Conservation (phyloP, 2,113 vertebrate genomes). For the Melanerpes aurifrons region DNA sequence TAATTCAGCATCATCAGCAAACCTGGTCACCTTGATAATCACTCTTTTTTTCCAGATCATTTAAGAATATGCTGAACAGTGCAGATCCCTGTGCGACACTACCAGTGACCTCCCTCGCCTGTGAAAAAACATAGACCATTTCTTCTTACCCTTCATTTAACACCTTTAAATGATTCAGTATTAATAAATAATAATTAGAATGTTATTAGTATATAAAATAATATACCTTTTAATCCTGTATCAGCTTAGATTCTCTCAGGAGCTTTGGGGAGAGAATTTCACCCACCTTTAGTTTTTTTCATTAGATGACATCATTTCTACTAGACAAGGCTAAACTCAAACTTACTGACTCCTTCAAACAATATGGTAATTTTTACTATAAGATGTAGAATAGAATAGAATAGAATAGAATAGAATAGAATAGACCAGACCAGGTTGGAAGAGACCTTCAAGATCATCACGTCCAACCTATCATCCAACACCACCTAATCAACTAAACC, state of each 20-base stretch:
- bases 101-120: background rate
- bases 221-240: background rate
- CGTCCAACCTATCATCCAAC: too few relatives aligned
- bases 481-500: too few relatives aligned
- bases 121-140: background rate
- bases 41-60: slow-evolving; percentile 59
- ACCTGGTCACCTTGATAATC: slow-evolving; percentile 33
- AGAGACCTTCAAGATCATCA: too few relatives aligned
- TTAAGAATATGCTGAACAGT: slow-evolving; percentile 60
- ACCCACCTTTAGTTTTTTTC: background rate
- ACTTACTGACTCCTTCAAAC: background rate
- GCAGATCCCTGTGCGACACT: background rate
- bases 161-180: background rate
- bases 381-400: background rate
- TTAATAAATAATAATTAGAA: background rate
- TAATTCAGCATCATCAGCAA: slow-evolving; percentile 69
- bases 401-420: too few relatives aligned
- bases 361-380: background rate
- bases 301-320: background rate
- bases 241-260: background rate
- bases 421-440: too few relatives aligned
- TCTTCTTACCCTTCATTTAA: background rate
- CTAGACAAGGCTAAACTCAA: background rate
- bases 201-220: background rate
- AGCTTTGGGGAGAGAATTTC: background rate